Percentiles rank a stretch among this genome's conserved stretches.
Evolutionary conservation across 2,888 invertebrate genomes (phyloP).

Genomic region (Boloria selene): DNA sequence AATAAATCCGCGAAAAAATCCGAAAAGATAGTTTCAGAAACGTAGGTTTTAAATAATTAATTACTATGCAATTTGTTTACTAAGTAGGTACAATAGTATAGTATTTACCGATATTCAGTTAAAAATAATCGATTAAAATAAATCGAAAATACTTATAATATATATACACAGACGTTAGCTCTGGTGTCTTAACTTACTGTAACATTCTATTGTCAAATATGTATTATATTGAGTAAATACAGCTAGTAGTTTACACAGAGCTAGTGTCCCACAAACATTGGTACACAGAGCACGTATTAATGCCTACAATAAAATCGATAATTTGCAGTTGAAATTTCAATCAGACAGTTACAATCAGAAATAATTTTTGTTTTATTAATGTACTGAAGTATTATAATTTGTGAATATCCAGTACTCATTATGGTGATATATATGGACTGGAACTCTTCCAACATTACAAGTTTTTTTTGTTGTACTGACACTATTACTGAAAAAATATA

Average conservation of each 20-base stretch:
- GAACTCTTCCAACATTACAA: background rate
- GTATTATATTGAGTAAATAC: background rate
- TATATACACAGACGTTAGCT: no score
- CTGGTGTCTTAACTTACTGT: no score
- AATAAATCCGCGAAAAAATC: no score
- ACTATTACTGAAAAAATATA: no score
- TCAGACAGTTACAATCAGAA: constrained; percentile 24
- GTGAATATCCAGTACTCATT: constrained; percentile 58
- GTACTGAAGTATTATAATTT: constrained; percentile 64
- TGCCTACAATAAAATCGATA: constrained; percentile 27
- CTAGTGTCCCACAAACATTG: constrained; percentile 13
- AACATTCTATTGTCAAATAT: no score
- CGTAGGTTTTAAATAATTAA: no score
- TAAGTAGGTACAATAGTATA: no score
- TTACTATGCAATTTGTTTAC: no score
- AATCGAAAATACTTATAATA: no score
- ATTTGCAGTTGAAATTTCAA: constrained; percentile 31
- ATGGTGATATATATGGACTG: background rate
- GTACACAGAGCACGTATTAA: constrained; percentile 18
- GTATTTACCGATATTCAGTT: no score
- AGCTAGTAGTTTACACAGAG: background rate
- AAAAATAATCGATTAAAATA: no score
- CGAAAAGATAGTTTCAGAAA: no score
- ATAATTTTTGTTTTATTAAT: constrained; percentile 35
- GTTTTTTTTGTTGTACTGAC: constrained; percentile 15